Percentiles rank a stretch among this genome's conserved stretches.
These are phyloP conservation scores for Tragelaphus imberbis DNA, from an alignment of 2,113 vertebrate genomes.

Conservation along the genomic window DNA sequence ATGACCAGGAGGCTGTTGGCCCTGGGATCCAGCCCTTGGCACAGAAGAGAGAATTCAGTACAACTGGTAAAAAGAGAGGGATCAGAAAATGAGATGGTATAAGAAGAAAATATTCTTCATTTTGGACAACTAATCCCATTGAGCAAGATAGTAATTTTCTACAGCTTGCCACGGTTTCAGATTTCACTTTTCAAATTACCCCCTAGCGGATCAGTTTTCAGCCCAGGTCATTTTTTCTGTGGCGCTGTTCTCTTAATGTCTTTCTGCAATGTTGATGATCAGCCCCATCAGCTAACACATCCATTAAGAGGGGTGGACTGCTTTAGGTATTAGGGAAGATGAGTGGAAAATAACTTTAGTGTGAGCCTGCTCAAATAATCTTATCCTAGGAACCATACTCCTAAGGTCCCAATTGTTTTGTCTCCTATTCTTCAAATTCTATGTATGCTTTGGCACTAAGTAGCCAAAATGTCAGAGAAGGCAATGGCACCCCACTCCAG, in stretches of 20 bases:
- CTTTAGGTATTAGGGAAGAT: not conserved
- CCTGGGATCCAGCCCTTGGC: accelerated
- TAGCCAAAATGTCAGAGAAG: not conserved
- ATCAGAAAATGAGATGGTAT: not conserved
- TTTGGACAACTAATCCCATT: not conserved
- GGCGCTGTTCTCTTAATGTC: not conserved
- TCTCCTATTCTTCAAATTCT: not conserved
- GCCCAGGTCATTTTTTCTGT: not conserved
- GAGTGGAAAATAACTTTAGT: not conserved
- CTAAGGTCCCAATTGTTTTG: not conserved
- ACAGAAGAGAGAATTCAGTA: not conserved
- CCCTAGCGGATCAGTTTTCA: not conserved
- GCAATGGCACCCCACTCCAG: too few species aligned
- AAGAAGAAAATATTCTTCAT: not conserved
- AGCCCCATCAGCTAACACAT: not conserved
- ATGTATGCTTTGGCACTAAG: not conserved
- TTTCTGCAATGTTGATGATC: not conserved
- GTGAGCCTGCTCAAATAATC: not conserved
- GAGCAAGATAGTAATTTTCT: not conserved
- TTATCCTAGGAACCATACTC: not conserved
- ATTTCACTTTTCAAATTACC: constrained; percentile 4
- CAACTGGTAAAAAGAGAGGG: not conserved
- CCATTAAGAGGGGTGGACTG: not conserved
- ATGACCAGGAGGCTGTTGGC: not conserved
- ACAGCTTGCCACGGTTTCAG: not conserved